phyloP scores from a whole-genome alignment of 2,113 vertebrate species.

The Cynopterus brachyotis region DNA sequence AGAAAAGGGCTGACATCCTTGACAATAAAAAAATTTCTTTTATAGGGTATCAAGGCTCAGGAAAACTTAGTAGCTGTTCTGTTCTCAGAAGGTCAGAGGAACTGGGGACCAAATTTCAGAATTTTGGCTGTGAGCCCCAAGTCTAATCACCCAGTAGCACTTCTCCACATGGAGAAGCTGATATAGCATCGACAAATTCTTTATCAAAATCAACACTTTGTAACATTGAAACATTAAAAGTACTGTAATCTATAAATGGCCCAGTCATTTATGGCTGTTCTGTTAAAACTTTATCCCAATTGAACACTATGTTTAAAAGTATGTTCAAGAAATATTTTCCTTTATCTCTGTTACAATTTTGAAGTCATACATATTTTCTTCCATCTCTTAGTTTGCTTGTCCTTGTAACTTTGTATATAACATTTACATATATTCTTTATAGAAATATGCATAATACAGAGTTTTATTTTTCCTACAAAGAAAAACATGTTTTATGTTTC shows the following conservation, averaged over 20 bases:
- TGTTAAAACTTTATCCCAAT: slow-evolving; percentile 58
- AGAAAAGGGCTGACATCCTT: neutral
- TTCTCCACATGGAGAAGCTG: slow-evolving; percentile 72
- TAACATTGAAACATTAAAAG: slow-evolving; percentile 64
- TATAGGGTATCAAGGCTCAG: neutral
- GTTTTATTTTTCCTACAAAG: slow-evolving; percentile 23
- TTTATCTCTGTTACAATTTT: slow-evolving; percentile 21
- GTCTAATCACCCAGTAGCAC: slow-evolving; percentile 71
- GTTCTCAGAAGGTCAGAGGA: slow-evolving; percentile 31
- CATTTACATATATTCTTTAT: slow-evolving; percentile 43
- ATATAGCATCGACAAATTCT: slow-evolving; percentile 74
- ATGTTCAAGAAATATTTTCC: neutral
- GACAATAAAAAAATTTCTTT: neutral
- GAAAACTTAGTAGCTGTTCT: slow-evolving; percentile 9
- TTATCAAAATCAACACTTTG: slow-evolving; percentile 79
- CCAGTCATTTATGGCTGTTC: slow-evolving; percentile 47
- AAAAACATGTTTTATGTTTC: slow-evolving; percentile 50
- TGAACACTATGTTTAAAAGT: slow-evolving; percentile 6
- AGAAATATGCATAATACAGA: neutral
- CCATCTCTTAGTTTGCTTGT: neutral
- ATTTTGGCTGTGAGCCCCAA: slow-evolving; percentile 68
- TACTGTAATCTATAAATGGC: slow-evolving; percentile 69
- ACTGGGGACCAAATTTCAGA: slow-evolving; percentile 41
- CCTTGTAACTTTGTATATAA: slow-evolving; percentile 17
- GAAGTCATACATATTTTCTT: slow-evolving; percentile 33